Percentiles rank a stretch among this genome's conserved stretches.
These are phyloP conservation scores for Argyresthia goedartella DNA, from an alignment of 2,888 invertebrate genomes.

Conservation along the genomic window DNA sequence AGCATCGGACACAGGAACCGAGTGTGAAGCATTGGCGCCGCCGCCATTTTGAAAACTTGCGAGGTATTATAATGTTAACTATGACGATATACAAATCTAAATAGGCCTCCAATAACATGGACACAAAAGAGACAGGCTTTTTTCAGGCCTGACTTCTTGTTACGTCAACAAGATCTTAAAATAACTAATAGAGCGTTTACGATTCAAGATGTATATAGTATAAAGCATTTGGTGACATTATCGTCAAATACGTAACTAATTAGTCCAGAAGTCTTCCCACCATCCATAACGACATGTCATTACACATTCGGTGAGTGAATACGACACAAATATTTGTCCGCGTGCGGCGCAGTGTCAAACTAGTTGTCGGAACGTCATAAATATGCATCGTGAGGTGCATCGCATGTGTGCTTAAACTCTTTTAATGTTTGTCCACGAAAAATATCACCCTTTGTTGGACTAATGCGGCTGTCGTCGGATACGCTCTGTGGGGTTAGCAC, in stretches of 20 bases:
- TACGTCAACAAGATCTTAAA: too few relatives aligned
- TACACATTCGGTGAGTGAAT: constrained; percentile 30
- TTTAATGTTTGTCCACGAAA: constrained; percentile 59
- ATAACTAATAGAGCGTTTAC: too few relatives aligned
- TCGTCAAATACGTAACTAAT: background rate
- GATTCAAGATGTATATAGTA: too few relatives aligned
- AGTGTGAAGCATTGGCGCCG: constrained; percentile 28
- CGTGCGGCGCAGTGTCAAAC: constrained; percentile 44
- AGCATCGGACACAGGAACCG: constrained; percentile 29
- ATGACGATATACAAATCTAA: too few relatives aligned
- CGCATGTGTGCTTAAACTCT: constrained; percentile 44
- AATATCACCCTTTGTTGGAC: constrained; percentile 56
- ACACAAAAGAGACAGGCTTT: too few relatives aligned
- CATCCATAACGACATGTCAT: constrained; percentile 7
- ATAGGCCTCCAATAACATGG: too few relatives aligned
- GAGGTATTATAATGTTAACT: too few relatives aligned
- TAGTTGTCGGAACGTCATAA: constrained; percentile 58
- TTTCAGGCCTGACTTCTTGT: too few relatives aligned
- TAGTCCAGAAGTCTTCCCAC: constrained; percentile 3
- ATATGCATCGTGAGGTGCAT: constrained; percentile 56
- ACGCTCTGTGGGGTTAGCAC: background rate
- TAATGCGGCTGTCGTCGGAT: constrained; percentile 40
- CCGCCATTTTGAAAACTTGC: constrained; percentile 18
- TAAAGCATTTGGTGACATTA: too few relatives aligned
- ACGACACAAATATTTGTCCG: constrained; percentile 45